Base-by-base conservation (phyloP, 2,888 invertebrate genomes). In the Melipona bicolor region DNA sequence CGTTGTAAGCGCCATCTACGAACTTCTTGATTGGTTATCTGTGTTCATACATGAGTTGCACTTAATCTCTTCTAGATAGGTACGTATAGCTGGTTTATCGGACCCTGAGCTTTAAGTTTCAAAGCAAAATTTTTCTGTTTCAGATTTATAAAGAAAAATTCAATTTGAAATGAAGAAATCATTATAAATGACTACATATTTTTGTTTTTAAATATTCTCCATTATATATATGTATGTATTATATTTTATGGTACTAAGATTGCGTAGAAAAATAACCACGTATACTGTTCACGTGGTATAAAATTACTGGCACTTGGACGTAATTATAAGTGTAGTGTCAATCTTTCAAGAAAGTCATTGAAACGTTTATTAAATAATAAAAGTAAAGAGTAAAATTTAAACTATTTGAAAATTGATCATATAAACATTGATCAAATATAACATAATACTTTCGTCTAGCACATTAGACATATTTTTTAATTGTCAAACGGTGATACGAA, bases 211-310 rank as follows among this genome's bases (percentile, higher is more conserved):
- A 71, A 17, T 43, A 64, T 61, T n/a, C 19, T 43, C 17, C 21
- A 52, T 32, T 43, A 43, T 11, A 43, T 4, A 27, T 27, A 3
- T 36, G 11, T 6, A 13, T 21, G 27, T 27, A 19, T 50, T 52
- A 19, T 32, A 49, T 62, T n/a, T 11, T 49, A 43, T 5, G 24
- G 52, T 21, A 32, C 21, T 36, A 21, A 56, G 43, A 21, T 61
- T 54, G 32, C 27, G 3, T 21, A 43, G 4, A 69, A 59, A 74
- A 69, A 50, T 61, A 54, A 70, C 76, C 79, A 79, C 77, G 72
- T 77, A 74, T 56, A 17, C 43, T 43, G 73, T 73, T 77, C 56
- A 74, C 84, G 84, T 84, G 84, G 74, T 77, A 21, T 52, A 54
- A 79, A 56, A 68, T 79, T 80, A 77, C 15, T 84, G 73, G 64